Percentiles rank a stretch among this genome's conserved stretches.
Conservation (phyloP, 2,797 vertebrate genomes). For the Bradypus variegatus region DNA sequence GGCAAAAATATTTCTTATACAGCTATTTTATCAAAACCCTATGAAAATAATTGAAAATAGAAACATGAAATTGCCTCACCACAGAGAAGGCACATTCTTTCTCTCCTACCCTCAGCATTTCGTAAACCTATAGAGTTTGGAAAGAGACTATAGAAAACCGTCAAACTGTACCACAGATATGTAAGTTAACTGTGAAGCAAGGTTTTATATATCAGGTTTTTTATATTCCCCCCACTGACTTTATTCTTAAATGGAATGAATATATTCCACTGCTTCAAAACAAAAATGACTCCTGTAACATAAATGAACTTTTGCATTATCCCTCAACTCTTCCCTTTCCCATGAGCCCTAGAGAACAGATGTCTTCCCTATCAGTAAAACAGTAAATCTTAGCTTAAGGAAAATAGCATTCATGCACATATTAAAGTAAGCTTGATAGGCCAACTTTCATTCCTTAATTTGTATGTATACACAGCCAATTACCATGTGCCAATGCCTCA, state of each 20-base stretch:
- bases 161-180: conserved; percentile 1
- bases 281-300: neutral
- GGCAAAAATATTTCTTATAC: conserved; percentile 46
- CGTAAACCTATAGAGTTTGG: conserved; percentile 36
- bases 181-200: conserved; percentile 23
- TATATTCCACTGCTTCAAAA: conserved; percentile 30
- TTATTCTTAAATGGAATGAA: conserved; percentile 39
- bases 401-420: too few relatives aligned
- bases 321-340: too few relatives aligned
- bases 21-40: conserved; percentile 35
- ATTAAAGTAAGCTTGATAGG: too few relatives aligned
- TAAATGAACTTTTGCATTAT: too few relatives aligned
- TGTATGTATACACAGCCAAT: too few relatives aligned
- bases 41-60: conserved; percentile 48
- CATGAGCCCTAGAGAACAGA: too few relatives aligned
- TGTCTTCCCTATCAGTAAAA: too few relatives aligned
- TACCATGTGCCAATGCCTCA: too few relatives aligned
- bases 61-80: conserved; percentile 25
- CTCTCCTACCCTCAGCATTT: conserved; percentile 5
- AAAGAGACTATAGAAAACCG: neutral
- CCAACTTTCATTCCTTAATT: too few relatives aligned
- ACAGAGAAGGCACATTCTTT: conserved; percentile 15
- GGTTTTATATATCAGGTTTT: conserved; percentile 13
- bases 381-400: too few relatives aligned
- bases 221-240: neutral